Evolutionary conservation across 2,888 invertebrate species (phyloP).

Genomic region (Ophioninae sp.): DNA sequence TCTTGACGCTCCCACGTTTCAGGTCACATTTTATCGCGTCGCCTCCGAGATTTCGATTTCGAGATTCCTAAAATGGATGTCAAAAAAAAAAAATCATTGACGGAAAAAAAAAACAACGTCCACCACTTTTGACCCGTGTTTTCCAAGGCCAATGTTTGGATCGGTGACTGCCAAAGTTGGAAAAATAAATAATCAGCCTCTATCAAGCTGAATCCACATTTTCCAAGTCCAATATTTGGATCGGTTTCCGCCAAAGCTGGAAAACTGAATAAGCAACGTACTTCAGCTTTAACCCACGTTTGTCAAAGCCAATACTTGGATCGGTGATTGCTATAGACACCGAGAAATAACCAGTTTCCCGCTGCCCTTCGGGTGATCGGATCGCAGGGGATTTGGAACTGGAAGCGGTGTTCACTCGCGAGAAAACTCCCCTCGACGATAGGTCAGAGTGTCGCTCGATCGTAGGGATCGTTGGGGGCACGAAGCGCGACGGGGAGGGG

Average conservation of each 20-base stretch:
- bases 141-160: not conserved
- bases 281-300: too few relatives aligned
- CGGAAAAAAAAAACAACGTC: not conserved
- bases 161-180: not conserved
- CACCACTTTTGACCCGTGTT: not conserved
- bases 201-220: too few relatives aligned
- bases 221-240: too few relatives aligned
- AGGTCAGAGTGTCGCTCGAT: conserved; percentile 27
- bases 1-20: conserved; percentile 19
- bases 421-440: conserved; percentile 9
- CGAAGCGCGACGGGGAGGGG: not conserved
- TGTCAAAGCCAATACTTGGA: too few relatives aligned
- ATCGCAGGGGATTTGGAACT: not conserved
- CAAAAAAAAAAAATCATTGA: not conserved
- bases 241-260: too few relatives aligned
- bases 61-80: not conserved
- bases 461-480: not conserved
- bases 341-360: not conserved
- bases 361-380: not conserved
- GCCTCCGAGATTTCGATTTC: not conserved
- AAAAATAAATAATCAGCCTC: not conserved
- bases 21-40: not conserved
- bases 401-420: conserved; percentile 24
- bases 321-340: too few relatives aligned
- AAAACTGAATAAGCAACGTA: too few relatives aligned